Evolutionary conservation across 2,888 invertebrate genomes (phyloP).

Genomic region (Pseudolycoriella hygida): DNA sequence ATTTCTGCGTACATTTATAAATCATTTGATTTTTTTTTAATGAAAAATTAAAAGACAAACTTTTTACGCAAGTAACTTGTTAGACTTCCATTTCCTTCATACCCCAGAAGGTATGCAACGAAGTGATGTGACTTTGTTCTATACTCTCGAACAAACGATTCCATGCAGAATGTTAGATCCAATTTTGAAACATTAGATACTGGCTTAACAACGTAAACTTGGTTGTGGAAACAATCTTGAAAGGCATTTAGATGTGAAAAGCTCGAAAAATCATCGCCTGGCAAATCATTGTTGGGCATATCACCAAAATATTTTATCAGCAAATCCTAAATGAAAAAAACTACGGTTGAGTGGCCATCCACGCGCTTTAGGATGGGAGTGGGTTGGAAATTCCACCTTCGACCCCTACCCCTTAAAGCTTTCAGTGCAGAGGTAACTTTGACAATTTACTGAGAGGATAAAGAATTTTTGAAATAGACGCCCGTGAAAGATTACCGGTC

Average conservation of each 20-base stretch:
- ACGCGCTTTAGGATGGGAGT: no score
- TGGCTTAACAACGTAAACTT: conserved; percentile 52
- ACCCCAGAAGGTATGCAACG: conserved; percentile 60
- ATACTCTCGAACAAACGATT: conserved; percentile 20
- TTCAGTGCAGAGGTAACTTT: no score
- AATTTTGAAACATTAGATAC: conserved; percentile 54
- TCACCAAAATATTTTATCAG: conserved; percentile 42
- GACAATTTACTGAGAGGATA: no score
- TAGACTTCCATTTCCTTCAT: conserved; percentile 75
- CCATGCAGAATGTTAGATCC: conserved; percentile 26
- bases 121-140: conserved; percentile 39
- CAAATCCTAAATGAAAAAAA: conserved; percentile 10
- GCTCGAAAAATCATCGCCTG: conserved; percentile 38
- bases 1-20: conserved; percentile 31
- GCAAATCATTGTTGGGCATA: conserved; percentile 47
- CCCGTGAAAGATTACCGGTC: no score
- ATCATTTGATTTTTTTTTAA: not conserved
- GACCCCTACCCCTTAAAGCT: no score
- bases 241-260: conserved; percentile 24
- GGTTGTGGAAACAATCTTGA: conserved; percentile 19
- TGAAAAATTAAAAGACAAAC: conserved; percentile 26
- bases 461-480: no score
- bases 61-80: conserved; percentile 57
- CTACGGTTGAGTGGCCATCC: no score
- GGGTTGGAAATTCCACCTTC: no score